Base-by-base conservation (phyloP, 2,888 invertebrate genomes). In the Ferdinandea cuprea region DNA sequence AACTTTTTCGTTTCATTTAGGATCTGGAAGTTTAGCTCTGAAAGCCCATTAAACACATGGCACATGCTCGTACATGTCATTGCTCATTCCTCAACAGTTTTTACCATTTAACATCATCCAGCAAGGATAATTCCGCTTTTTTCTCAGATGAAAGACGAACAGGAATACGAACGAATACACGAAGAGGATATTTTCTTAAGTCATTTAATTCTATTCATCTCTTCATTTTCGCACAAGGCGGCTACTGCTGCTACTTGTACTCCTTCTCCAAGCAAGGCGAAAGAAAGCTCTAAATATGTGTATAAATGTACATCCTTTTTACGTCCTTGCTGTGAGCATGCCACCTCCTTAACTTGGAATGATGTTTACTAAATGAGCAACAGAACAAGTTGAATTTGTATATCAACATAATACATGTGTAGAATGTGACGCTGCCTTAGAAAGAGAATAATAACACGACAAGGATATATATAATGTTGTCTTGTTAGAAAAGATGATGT, bases 161-260 rank as follows among this genome's bases (percentile, higher is more conserved):
- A 25, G 11, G 44, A 7, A 8, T 35, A 35, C n/a, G 11, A 25
- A n/a, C 9, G 4, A 17, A 9, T 19, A 1, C 7, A n/a, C 0
- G 15, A 3, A 21, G 25, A 72, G 48, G 42, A 63, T 58, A 56
- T 65, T 56, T 76, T 76, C 76, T 69, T 46, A 61, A 69, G 56
- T 63, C 32, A 69, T 69, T 77, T 69, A 69, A 77, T 77, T 77
- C 69, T 71, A 69, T 69, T 77, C 77, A 77, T 71, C 56, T 61
- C 69, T 71, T 77, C 63, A 61, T 71, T 77, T 61, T 54, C 58
- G 15, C 58, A 66, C 28, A 59, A 35, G 25, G 30, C 19, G 21
- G 13, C 21, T 19, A 35, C 30, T 13, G 44, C 25, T n/a, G n/a
- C n/a, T n/a, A n/a, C n/a, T n/a, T n/a, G n/a, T n/a, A n/a, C n/a